These are phyloP conservation scores for Drosophila nikananu DNA, from an alignment of 1,140 invertebrate genomes.

Conservation along the genomic window DNA sequence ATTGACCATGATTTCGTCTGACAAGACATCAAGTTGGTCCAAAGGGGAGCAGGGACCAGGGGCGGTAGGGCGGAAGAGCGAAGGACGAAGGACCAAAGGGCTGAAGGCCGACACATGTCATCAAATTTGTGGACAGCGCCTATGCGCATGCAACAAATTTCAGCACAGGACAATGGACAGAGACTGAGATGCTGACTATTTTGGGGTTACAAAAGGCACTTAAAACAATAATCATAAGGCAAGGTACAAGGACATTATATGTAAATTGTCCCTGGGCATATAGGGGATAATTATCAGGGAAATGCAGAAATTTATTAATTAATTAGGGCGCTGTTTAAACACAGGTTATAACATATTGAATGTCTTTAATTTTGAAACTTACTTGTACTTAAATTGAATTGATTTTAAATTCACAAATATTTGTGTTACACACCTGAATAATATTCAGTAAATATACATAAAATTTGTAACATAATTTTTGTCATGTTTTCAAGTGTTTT, in stretches of 20 bases:
- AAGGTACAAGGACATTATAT: neutral
- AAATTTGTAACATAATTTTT: too few relatives aligned
- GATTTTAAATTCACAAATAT: too few relatives aligned
- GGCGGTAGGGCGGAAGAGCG: neutral
- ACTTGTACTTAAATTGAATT: too few relatives aligned
- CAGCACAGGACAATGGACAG: neutral
- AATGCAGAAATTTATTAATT: neutral
- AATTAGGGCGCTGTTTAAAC: neutral
- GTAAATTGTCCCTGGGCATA: neutral
- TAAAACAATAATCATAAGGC: neutral
- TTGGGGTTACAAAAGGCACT: constrained; percentile 7
- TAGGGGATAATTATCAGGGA: too few relatives aligned
- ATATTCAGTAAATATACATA: too few relatives aligned
- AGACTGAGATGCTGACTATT: neutral
- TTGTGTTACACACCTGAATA: too few relatives aligned
- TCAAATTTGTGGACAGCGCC: constrained; percentile 50
- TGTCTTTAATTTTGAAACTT: too few relatives aligned
- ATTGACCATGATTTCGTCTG: constrained; percentile 58
- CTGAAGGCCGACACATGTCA: constrained; percentile 34
- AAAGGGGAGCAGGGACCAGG: constrained; percentile 1
- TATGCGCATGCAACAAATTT: constrained; percentile 54
- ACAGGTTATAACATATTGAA: neutral
- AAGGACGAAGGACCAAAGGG: neutral
- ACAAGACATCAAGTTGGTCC: constrained; percentile 44
- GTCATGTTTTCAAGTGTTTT: too few relatives aligned